These are phyloP conservation scores for Phrynosoma blainvillii DNA, from an alignment of 2,113 vertebrate genomes.

Conservation along the genomic window DNA sequence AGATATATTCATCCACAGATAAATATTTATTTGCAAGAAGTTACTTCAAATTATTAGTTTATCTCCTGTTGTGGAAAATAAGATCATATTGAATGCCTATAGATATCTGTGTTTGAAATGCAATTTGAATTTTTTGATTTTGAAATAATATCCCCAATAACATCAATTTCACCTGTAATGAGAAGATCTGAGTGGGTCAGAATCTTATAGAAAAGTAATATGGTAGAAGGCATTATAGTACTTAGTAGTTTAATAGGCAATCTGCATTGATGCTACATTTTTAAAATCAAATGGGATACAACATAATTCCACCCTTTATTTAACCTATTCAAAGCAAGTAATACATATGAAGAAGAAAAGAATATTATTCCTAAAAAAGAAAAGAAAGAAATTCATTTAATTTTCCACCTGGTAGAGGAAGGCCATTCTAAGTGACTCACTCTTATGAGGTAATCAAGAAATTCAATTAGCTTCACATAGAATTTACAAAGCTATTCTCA, in stretches of 20 bases:
- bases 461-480: conserved; percentile 48
- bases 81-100: background rate
- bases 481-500: conserved; percentile 48
- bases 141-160: background rate
- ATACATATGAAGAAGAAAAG: conserved; percentile 34
- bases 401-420: conserved; percentile 31
- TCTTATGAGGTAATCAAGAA: conserved; percentile 50
- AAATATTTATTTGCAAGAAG: background rate
- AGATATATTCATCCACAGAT: background rate
- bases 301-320: background rate
- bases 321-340: conserved; percentile 14
- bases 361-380: conserved; percentile 46
- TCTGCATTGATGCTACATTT: background rate
- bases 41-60: no score
- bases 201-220: background rate
- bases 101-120: background rate
- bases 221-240: background rate
- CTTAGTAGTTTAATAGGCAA: background rate
- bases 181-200: background rate
- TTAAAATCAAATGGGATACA: background rate
- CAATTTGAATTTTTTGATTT: background rate
- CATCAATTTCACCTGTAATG: background rate
- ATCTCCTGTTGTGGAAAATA: background rate
- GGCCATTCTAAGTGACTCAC: conserved; percentile 40
- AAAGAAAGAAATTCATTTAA: conserved; percentile 33